Conservation (phyloP, 1,140 invertebrate species). For the Brachionus asplanchnoidis region DNA sequence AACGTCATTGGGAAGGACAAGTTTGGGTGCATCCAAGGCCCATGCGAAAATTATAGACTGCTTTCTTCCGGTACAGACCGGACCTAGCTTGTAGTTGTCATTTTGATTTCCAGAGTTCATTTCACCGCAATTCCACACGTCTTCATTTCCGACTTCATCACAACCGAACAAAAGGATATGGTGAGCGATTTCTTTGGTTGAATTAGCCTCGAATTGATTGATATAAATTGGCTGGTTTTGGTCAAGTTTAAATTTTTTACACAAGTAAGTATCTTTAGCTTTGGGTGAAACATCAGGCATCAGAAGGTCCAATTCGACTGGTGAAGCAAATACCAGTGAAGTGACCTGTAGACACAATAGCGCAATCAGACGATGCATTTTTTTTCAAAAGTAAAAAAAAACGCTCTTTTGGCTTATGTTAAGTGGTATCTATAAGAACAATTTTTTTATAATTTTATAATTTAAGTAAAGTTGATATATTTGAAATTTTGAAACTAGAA, state of each 20-base stretch:
- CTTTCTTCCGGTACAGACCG: conserved; percentile 46
- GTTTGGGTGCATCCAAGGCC: conserved; percentile 83
- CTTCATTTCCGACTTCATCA: conserved; percentile 66
- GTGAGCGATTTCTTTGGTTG: conserved; percentile 83
- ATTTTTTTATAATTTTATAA: background rate
- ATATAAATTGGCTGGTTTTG: conserved; percentile 45
- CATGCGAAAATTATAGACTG: conserved; percentile 82
- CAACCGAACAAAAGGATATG: conserved; percentile 94
- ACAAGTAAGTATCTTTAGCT: conserved; percentile 48
- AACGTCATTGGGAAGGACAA: conserved; percentile 72
- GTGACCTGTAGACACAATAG: background rate
- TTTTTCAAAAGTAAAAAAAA: background rate
- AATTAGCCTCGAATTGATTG: conserved; percentile 80
- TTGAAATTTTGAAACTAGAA: background rate
- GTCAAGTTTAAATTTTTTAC: conserved; percentile 46
- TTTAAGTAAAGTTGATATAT: background rate
- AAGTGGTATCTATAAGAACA: background rate
- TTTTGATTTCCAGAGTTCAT: conserved; percentile 45
- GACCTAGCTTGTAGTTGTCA: conserved; percentile 44
- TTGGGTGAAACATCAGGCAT: conserved; percentile 36
- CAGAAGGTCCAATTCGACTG: background rate
- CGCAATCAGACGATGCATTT: background rate
- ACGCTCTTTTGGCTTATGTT: background rate
- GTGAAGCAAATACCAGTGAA: background rate
- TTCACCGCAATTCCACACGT: conserved; percentile 66